Evolutionary conservation across 2,888 invertebrate genomes (phyloP).

Genomic region (Apamea sordens): DNA sequence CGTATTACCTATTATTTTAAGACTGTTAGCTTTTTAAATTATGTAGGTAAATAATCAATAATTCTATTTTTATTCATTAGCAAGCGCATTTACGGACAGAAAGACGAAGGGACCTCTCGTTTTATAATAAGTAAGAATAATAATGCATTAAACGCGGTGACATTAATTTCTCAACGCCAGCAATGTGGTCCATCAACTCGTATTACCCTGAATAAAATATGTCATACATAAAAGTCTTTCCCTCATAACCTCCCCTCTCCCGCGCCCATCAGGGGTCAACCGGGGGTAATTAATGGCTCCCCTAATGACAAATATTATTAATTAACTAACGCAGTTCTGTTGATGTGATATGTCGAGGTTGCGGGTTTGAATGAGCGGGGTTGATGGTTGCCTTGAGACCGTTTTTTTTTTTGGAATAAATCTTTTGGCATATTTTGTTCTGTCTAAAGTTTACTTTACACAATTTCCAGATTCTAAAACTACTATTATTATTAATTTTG

Average conservation of each 20-base stretch:
- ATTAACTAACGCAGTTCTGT: slow-evolving; percentile 54
- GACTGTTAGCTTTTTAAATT: too few species aligned
- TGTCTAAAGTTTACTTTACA: neutral
- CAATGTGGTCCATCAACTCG: neutral
- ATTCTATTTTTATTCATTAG: too few species aligned
- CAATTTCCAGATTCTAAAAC: too few species aligned
- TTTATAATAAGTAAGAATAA: neutral
- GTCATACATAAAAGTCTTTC: slow-evolving; percentile 35
- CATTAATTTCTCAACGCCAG: slow-evolving; percentile 14
- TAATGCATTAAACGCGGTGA: neutral
- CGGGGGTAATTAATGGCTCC: slow-evolving; percentile 51
- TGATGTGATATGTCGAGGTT: slow-evolving; percentile 27
- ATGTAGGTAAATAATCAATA: too few species aligned
- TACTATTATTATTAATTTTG: too few species aligned
- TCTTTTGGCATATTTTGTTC: neutral
- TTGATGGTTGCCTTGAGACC: neutral
- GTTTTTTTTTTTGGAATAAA: neutral
- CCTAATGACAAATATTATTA: slow-evolving; percentile 58
- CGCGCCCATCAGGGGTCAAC: slow-evolving; percentile 40
- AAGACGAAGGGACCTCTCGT: neutral
- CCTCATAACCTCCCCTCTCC: slow-evolving; percentile 10
- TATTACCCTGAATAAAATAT: slow-evolving; percentile 55
- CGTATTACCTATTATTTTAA: too few species aligned
- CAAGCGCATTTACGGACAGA: neutral
- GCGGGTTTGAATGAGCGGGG: slow-evolving; percentile 16